Percentiles rank a stretch among this genome's conserved stretches.
phyloP scores from a whole-genome alignment of 2,888 invertebrate species.

The Zelleria hepariella region DNA sequence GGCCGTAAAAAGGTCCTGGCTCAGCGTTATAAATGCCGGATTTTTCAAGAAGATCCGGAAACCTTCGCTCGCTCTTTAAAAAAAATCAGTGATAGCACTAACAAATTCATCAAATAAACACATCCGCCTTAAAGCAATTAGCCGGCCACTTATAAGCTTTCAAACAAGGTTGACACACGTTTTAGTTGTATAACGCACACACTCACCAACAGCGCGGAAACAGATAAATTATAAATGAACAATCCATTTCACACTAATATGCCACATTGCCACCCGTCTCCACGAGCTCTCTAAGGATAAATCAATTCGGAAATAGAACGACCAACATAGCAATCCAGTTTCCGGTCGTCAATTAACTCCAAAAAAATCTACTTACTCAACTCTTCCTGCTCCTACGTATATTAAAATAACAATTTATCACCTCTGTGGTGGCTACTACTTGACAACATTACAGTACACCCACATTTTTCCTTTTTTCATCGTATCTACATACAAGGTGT shows the following conservation, averaged over 20 bases:
- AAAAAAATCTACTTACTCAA: background rate
- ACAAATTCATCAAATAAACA: background rate
- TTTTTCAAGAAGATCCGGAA: too few species aligned
- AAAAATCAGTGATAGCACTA: background rate
- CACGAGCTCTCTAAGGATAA: slow-evolving; percentile 45
- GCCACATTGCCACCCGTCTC: slow-evolving; percentile 48
- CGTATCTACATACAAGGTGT: too few species aligned
- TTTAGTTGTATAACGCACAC: slow-evolving; percentile 23
- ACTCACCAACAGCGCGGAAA: slow-evolving; percentile 29
- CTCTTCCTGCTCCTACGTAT: background rate
- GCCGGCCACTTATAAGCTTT: slow-evolving; percentile 19
- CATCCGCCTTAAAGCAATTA: slow-evolving; percentile 18
- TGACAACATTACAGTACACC: too few species aligned
- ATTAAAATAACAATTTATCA: too few species aligned
- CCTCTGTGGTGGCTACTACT: too few species aligned
- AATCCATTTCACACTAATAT: slow-evolving; percentile 50
- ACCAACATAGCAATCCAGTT: slow-evolving; percentile 26
- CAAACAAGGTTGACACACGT: slow-evolving; percentile 28
- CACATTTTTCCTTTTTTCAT: too few species aligned
- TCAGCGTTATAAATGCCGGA: too few species aligned
- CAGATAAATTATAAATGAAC: slow-evolving; percentile 47
- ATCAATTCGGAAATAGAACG: slow-evolving; percentile 63
- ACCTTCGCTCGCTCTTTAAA: background rate
- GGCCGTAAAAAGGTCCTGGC: too few species aligned
- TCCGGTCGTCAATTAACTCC: slow-evolving; percentile 52